A percentile compares a stretch with the other conserved stretches of the same genome.
phyloP scores from a whole-genome alignment of 92 coral and sea anemone species.

The Porites evermanni region DNA sequence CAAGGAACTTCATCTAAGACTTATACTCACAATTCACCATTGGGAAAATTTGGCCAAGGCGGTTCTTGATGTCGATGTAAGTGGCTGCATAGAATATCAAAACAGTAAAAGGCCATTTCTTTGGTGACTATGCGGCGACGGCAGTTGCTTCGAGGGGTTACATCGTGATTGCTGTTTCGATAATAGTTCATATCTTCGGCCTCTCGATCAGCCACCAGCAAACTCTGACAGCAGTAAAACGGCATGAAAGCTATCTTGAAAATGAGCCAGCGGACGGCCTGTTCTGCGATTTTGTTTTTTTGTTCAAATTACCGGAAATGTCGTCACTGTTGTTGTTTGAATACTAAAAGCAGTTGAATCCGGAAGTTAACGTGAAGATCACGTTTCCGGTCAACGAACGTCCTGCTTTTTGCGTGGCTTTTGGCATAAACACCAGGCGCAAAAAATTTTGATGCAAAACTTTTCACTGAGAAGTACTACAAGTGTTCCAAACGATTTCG shows the following conservation, averaged over 20 bases:
- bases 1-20: not conserved
- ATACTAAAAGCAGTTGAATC: not conserved
- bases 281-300: slow-evolving; percentile 56
- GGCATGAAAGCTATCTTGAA: slow-evolving; percentile 74
- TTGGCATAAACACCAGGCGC: not conserved
- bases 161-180: slow-evolving; percentile 78
- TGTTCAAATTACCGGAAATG: slow-evolving; percentile 57
- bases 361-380: not conserved
- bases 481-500: no score
- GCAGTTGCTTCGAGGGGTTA: slow-evolving; percentile 73
- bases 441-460: not conserved
- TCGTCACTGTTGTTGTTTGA: slow-evolving; percentile 22
- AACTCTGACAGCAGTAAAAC: slow-evolving; percentile 94
- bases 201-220: slow-evolving; percentile 87
- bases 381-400: not conserved
- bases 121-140: slow-evolving; percentile 89
- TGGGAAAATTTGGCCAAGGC: slow-evolving; percentile 95
- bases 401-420: not conserved
- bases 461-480: no score
- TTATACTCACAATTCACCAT: slow-evolving; percentile 94
- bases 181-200: slow-evolving; percentile 89
- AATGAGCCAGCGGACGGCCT: slow-evolving; percentile 65
- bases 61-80: slow-evolving; percentile 92
- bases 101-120: slow-evolving; percentile 99
- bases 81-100: slow-evolving; percentile 93